Evolutionary conservation across 2,113 vertebrate species (phyloP), one percentile per base, ranked within the genome.

Genomic region (Catharus fuscescens): DNA sequence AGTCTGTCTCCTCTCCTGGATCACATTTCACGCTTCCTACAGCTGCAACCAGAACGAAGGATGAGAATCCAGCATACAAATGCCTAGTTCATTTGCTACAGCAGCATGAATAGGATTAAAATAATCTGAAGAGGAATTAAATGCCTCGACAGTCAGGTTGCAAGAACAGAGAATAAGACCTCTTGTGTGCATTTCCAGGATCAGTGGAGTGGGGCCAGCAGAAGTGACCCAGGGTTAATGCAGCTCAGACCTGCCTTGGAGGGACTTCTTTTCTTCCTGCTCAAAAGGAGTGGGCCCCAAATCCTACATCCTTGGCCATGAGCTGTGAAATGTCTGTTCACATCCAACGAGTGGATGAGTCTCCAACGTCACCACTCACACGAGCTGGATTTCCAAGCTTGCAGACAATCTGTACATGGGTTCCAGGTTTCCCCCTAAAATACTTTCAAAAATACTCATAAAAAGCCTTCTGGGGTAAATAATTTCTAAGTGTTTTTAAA

Each of bases 41-140:
- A 89, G 92, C 94, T 80, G 92, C 92, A 40, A 59, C 64, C 81
- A 91, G 74, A 86, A 77, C 2, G 52, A 93, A 90, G 96, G 47
- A 81, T 19, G 48, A 94, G 94, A 77, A 50, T 48, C 91, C 83
- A 38, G 84, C 74, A 86, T 69, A 96, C 96, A 94, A 96, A 96
- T 94, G 90, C 74, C 93, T 60, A 69, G 78, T 78, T 87, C 86
- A 84, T 91, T 95, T 80, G 42, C 82, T 78, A 62, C 6, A 66
- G 92, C 67, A 48, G 92, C 86, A 77, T 67, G 72, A 95, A 92
- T 90, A 96, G 91, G 95, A 95, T 92, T 91, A 91, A 67, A 94
- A 93, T 77, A 85, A 96, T 95, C 87, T 26, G 82, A 88, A 81
- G 91, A 92, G 85, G 88, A 94, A 91, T 93, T 95, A 89, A 95